These are phyloP conservation scores for Amblyraja radiata DNA, from an alignment of 2,797 vertebrate genomes.

Conservation along the genomic window DNA sequence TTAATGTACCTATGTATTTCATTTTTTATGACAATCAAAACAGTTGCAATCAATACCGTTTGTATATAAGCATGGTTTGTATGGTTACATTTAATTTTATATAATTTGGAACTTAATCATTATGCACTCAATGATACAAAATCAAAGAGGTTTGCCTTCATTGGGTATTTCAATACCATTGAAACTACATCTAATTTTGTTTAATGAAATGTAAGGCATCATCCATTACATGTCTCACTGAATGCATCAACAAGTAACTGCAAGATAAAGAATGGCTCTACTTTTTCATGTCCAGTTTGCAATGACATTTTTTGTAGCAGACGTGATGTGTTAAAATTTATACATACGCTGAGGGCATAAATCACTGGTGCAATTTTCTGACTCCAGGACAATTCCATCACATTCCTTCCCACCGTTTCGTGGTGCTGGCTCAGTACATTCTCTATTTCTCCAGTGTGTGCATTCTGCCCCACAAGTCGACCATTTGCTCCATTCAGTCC, in stretches of 20 bases:
- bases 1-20: not conserved
- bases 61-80: no score
- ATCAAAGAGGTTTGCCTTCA: not conserved
- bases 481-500: slow-evolving; percentile 96
- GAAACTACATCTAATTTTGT: not conserved
- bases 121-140: no score
- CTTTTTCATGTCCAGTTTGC: not conserved
- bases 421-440: slow-evolving; percentile 84
- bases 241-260: not conserved
- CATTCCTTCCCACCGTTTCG: slow-evolving; percentile 88
- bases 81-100: not conserved
- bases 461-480: slow-evolving; percentile 83
- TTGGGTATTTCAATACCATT: not conserved
- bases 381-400: slow-evolving; percentile 79
- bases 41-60: not conserved
- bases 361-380: slow-evolving; percentile 88
- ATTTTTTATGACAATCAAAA: not conserved
- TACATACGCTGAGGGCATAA: slow-evolving; percentile 90
- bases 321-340: not conserved
- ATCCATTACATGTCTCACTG: not conserved
- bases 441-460: slow-evolving; percentile 86
- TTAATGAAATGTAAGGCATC: not conserved
- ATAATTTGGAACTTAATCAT: not conserved
- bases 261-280: not conserved
- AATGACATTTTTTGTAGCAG: not conserved